Evolutionary conservation across 1,140 invertebrate species (phyloP), one percentile per base, ranked within the genome.

Genomic region (Homalodisca vitripennis): DNA sequence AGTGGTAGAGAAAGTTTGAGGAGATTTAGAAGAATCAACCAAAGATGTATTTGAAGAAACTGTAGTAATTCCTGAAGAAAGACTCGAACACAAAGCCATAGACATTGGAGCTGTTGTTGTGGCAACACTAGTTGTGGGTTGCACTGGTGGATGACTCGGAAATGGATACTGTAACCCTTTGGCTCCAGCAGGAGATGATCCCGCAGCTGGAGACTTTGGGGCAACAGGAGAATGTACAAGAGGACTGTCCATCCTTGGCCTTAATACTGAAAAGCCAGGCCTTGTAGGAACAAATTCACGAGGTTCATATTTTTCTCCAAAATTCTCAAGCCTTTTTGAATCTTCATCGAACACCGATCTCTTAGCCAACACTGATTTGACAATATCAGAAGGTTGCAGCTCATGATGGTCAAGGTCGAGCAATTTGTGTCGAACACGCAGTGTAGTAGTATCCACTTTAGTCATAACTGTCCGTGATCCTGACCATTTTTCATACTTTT

Each of bases 341-440:
- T 98, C 96, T 79, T 98, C 95, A 78, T 98, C 96, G 78, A 98
- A 97, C 13, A 98, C 94, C 64, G 93, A 96, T 62, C 91, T 88
- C 77, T 94, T 95, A 6, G 94, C 92, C 70, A 98, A 82, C 60
- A 98, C 86, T 14, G 92, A 93, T 75, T 95, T 94, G 2, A 96
- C 91, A 70, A 98, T 97, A 73, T 97, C 95, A 1, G 95, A 97
- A 1, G 94, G 95, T 77, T 97, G 89, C 66, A 92, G 84, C 76
- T 92, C 89, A 73, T 88, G 85, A 6, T 89, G 82, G 74, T 92
- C 90, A 48, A 92, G 81, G 72, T 92, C 89, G 24, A 90, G 81
- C 41, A 91, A 81, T 74, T 89, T 87, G 71, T 88, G 88, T 0
- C 86, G 82, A 70, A 87, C 84, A 78, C 83, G 83, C 48, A 85